Percentiles rank a stretch among this genome's conserved stretches.
These are phyloP conservation scores for Melanotaenia nigrans DNA, from an alignment of 2,797 vertebrate genomes.

Conservation along the genomic window DNA sequence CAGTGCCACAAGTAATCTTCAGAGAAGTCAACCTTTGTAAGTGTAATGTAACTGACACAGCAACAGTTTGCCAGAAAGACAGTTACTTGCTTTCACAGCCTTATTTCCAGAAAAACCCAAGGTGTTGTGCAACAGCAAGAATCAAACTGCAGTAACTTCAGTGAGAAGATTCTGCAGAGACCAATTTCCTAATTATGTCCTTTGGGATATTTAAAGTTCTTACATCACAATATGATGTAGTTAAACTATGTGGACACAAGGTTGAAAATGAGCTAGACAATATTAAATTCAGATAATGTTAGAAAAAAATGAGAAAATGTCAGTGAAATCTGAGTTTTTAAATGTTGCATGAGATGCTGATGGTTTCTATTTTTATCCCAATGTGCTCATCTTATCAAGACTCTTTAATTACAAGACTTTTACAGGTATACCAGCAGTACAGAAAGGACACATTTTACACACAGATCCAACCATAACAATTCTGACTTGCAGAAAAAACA, in stretches of 20 bases:
- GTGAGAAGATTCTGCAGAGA: constrained; percentile 13
- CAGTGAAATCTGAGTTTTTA: neutral
- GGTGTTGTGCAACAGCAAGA: constrained; percentile 14
- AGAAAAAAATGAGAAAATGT: neutral
- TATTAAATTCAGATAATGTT: neutral
- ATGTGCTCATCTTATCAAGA: neutral
- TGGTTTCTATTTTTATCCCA: constrained; percentile 5
- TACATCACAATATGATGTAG: neutral
- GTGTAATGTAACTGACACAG: neutral
- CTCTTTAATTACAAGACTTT: neutral
- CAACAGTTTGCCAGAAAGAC: neutral
- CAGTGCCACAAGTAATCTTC: neutral
- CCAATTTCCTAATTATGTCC: neutral
- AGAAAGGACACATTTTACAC: neutral
- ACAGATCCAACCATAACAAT: constrained; percentile 1
- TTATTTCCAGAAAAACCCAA: constrained; percentile 7
- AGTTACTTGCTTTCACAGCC: neutral
- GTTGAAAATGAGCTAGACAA: constrained; percentile 1
- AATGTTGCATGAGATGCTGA: constrained; percentile 8
- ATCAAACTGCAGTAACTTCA: neutral
- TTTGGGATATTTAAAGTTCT: neutral
- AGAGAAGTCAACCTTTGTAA: neutral
- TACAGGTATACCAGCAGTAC: neutral
- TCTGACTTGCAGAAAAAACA: neutral
- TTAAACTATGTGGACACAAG: neutral